Conservation (phyloP, 2,797 vertebrate species). For the Sparus aurata region DNA sequence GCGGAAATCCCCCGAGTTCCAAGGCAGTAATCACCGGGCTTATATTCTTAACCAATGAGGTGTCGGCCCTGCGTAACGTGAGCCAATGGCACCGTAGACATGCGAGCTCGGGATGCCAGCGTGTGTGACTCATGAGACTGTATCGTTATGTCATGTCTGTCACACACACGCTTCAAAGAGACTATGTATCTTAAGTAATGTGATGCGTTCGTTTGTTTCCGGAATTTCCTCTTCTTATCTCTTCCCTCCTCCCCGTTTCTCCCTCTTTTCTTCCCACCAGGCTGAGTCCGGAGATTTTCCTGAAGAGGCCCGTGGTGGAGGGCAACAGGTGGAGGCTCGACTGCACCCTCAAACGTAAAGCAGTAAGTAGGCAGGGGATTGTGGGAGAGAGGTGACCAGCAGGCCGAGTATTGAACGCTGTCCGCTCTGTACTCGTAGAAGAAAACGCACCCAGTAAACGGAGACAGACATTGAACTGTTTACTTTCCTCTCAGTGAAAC, state of each 20-base stretch:
- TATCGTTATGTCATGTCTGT: conserved; percentile 52
- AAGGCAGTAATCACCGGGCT: conserved; percentile 60
- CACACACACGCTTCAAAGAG: conserved; percentile 2
- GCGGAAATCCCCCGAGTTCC: conserved; percentile 43
- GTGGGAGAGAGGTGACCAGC: not conserved
- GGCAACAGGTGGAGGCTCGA: conserved; percentile 97
- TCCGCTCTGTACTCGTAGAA: not conserved
- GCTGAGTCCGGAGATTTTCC: conserved; percentile 98
- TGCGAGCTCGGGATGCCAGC: conserved; percentile 42
- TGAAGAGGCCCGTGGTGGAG: conserved; percentile 97
- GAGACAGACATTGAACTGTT: not conserved
- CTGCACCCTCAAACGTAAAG: conserved; percentile 94
- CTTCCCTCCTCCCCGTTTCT: not conserved
- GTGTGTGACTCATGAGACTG: conserved; percentile 46
- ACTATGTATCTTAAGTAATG: not conserved
- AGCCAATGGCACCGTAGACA: conserved; percentile 44
- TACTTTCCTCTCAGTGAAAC: not conserved
- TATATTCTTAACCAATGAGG: conserved; percentile 59
- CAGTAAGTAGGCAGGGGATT: conserved; percentile 85
- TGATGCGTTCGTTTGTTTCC: not conserved
- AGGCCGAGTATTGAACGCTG: not conserved
- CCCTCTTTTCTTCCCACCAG: conserved; percentile 63
- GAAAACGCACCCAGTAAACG: not conserved
- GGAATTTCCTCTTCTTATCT: not conserved
- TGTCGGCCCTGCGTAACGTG: conserved; percentile 40